A percentile compares a stretch with the other conserved stretches of the same genome.
Evolutionary conservation across 1,140 invertebrate species (phyloP).

Genomic region (Solen grandis): DNA sequence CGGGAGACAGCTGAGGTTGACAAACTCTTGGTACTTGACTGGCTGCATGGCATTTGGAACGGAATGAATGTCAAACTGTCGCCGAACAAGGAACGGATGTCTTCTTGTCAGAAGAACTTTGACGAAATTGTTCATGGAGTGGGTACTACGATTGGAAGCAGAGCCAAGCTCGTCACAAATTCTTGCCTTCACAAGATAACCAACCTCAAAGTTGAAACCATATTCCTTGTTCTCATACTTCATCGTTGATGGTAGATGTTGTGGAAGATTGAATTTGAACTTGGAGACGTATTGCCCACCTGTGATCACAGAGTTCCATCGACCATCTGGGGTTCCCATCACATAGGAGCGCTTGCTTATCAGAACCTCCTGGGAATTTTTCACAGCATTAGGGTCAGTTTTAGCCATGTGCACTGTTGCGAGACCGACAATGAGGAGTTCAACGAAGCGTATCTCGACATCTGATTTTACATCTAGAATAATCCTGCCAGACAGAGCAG

Average conservation of each 20-base stretch:
- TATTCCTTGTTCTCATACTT: constrained; percentile 64
- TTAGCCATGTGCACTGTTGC: constrained; percentile 60
- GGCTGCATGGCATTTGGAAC: constrained; percentile 65
- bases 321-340: constrained; percentile 67
- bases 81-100: constrained; percentile 62
- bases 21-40: constrained; percentile 60
- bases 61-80: constrained; percentile 68
- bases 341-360: constrained; percentile 71
- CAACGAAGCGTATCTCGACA: constrained; percentile 73
- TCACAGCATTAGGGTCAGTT: constrained; percentile 36
- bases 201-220: constrained; percentile 69
- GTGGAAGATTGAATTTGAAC: constrained; percentile 70
- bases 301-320: constrained; percentile 69
- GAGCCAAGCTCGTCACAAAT: constrained; percentile 72
- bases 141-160: constrained; percentile 61
- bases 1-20: constrained; percentile 57
- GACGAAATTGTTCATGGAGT: constrained; percentile 65
- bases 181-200: constrained; percentile 67
- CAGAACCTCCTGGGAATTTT: constrained; percentile 66
- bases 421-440: constrained; percentile 70
- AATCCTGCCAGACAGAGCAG: constrained; percentile 69
- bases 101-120: constrained; percentile 68
- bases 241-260: constrained; percentile 66
- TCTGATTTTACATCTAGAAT: constrained; percentile 65
- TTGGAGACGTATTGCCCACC: constrained; percentile 75